Evolutionary conservation across 2,797 vertebrate species (phyloP), one percentile per base, ranked within the genome.

Genomic region (Acridotheres tristis): DNA sequence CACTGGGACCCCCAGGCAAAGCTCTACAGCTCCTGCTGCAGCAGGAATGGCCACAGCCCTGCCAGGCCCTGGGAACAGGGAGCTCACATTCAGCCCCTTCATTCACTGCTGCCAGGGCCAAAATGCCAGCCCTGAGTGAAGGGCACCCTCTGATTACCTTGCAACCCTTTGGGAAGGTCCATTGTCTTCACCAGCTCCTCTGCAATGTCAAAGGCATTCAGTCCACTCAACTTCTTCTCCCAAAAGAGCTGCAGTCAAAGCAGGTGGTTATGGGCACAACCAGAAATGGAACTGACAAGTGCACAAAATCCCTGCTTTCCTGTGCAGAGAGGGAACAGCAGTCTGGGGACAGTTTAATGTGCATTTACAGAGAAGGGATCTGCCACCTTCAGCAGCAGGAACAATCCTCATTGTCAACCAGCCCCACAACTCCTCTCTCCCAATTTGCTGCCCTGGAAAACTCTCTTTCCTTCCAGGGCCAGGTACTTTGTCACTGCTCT

Each of bases 101-200:
- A 42, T 8, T 68, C 50, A 11, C 10, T 2, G 5, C 42, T 59
- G 71, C 26, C 3, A 25, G 48, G 26, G 67, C 38, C 59, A 36
- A 69, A 75, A 58, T 1, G 26, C 55, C 79, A 55, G 25, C 54
- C 66, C 80, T 4, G n/a, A 47, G 53, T 2, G 21, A 48, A 45
- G 88, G 48, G 53, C 62, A 76, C 34, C 23, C 61, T 25, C 32
- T 11, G 26, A 26, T 97, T 97, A 99, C 99, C 99, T 98, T 99
- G 99, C 79, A 99, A 97, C 53, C 99, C 99, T 97, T 99, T 99
- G 7, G 99, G 99, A 53, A 99, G 98, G 71, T 99, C 99, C 99
- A 99, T 99, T 11, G 99, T 99, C 96, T 99, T 99, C 91, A 99
- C 99, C 77, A 99, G 97, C 97, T 99, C 99, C 95, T 99, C 99